phyloP scores from a whole-genome alignment of 2,113 vertebrate genomes.

The Ceuthmochares aereus region DNA sequence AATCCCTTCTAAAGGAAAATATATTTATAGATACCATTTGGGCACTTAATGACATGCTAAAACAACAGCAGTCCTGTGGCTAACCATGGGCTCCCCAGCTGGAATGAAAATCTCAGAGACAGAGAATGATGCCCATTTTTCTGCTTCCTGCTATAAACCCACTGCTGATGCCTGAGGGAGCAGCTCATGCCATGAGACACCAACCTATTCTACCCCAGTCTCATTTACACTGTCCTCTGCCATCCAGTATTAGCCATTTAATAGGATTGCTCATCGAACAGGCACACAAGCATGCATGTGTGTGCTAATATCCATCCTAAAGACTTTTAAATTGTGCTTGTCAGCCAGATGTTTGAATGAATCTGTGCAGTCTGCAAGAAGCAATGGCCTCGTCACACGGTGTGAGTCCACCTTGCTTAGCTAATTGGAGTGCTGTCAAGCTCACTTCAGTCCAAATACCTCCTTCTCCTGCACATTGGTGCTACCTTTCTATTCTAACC shows the following conservation, averaged over 20 bases:
- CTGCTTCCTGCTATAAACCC: not conserved
- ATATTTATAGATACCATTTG: not conserved
- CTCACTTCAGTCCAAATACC: not conserved
- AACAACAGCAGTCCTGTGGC: not conserved
- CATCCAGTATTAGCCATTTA: not conserved
- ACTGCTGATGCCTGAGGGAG: not conserved
- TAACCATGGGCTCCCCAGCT: not conserved
- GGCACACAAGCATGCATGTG: not conserved
- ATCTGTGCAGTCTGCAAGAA: not conserved
- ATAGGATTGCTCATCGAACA: fast-evolving
- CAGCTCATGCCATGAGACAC: not conserved
- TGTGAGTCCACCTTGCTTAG: not conserved
- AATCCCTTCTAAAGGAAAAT: not conserved
- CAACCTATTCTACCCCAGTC: not conserved
- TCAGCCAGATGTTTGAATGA: not conserved
- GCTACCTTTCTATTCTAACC: not conserved
- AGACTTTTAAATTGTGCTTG: not conserved
- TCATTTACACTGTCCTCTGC: not conserved
- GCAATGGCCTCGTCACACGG: not conserved
- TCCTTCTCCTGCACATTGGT: not conserved
- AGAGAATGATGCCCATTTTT: not conserved
- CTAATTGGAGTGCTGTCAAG: not conserved
- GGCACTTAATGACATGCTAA: not conserved
- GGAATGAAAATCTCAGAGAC: not conserved
- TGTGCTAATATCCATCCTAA: not conserved